Percentiles rank a stretch among this genome's conserved stretches.
These are phyloP conservation scores for Platalea minor DNA, from an alignment of 2,797 vertebrate genomes.

Conservation along the genomic window DNA sequence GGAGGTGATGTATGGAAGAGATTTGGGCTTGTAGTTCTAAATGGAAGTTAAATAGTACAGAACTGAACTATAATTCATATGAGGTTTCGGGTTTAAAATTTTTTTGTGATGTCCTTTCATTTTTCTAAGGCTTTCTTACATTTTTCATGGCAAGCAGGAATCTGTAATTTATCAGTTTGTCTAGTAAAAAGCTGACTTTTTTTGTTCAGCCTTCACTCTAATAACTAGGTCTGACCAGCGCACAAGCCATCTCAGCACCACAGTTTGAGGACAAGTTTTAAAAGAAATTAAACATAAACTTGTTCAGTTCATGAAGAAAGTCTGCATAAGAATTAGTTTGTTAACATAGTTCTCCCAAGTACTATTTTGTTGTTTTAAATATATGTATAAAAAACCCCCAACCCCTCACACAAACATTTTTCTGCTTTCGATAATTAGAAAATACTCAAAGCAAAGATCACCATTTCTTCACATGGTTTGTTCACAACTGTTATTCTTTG, in stretches of 20 bases:
- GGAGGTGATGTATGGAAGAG: neutral
- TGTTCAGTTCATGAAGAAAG: neutral
- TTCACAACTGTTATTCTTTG: neutral
- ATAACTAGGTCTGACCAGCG: neutral
- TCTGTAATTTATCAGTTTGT: neutral
- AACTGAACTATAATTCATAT: neutral
- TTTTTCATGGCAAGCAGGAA: neutral
- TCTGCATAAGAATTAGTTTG: neutral
- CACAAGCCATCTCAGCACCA: neutral
- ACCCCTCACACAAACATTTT: neutral
- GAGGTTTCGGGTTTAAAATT: neutral
- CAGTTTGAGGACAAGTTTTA: neutral
- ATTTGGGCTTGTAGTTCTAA: neutral
- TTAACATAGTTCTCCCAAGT: neutral
- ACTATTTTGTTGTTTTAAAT: neutral
- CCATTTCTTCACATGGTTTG: neutral
- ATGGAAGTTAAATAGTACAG: neutral
- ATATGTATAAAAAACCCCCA: accelerated
- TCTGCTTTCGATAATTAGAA: neutral
- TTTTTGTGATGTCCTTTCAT: neutral
- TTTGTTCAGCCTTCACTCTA: neutral
- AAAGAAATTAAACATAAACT: neutral
- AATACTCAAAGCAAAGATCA: neutral
- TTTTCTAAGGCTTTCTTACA: neutral
- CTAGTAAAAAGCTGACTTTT: neutral